Evolutionary conservation across 2,113 vertebrate genomes (phyloP).

Genomic region (Papio anubis): DNA sequence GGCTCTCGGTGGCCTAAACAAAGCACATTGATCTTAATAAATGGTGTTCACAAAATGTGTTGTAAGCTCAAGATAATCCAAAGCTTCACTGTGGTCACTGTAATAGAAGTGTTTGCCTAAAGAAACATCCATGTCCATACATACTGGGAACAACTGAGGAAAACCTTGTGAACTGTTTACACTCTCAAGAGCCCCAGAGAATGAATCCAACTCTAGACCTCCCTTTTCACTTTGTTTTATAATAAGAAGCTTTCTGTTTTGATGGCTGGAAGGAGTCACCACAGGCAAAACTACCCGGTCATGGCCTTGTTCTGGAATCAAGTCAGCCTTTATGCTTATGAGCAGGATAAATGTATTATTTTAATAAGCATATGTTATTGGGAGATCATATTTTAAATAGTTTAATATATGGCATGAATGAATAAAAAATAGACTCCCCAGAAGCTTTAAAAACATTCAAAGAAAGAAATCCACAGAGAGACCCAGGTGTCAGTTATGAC

Average conservation of each 20-base stretch:
- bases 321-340: not conserved
- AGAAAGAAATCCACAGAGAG: not conserved
- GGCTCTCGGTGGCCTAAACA: not conserved
- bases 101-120: conserved; percentile 6
- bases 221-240: not conserved
- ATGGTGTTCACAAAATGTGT: not conserved
- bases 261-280: not conserved
- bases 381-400: conserved; percentile 17
- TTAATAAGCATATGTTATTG: not conserved
- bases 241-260: not conserved
- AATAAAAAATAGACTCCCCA: not conserved
- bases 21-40: conserved; percentile 27
- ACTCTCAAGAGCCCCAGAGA: not conserved
- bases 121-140: not conserved
- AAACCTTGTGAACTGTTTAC: not conserved
- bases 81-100: not conserved
- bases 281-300: not conserved
- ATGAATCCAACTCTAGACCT: not conserved
- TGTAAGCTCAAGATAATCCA: conserved; percentile 4
- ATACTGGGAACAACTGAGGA: not conserved
- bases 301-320: not conserved
- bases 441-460: not conserved
- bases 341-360: not conserved
- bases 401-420: not conserved
- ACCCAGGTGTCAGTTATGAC: not conserved